A percentile compares a stretch with the other conserved stretches of the same genome.
Conservation (phyloP, 2,797 vertebrate species). For the Dicrostonyx torquatus region DNA sequence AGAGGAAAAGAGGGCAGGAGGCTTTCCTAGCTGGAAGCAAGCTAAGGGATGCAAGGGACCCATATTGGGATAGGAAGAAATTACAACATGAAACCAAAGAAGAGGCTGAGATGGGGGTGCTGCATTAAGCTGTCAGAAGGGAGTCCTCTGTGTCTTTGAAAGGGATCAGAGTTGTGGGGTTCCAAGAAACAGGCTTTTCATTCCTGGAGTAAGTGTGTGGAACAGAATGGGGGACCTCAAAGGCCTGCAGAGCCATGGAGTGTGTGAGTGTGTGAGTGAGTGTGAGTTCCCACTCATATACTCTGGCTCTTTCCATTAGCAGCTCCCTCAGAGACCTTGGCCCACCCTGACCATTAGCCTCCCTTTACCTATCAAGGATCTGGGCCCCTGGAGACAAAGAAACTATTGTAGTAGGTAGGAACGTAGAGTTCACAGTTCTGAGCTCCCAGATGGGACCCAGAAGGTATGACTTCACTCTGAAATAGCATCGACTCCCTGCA, state of each 20-base stretch:
- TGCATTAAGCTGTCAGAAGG: not conserved
- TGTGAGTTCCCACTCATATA: not conserved
- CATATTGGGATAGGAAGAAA: not conserved
- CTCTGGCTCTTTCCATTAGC: not conserved
- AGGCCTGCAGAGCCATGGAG: not conserved
- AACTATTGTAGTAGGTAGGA: not conserved
- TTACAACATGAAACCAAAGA: not conserved
- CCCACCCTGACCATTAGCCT: not conserved
- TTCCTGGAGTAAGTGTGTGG: not conserved
- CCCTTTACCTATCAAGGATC: not conserved
- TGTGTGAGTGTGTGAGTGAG: not conserved
- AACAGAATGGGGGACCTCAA: not conserved
- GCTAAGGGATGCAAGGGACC: not conserved
- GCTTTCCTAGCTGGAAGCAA: not conserved
- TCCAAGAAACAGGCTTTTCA: not conserved
- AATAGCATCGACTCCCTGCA: not conserved
- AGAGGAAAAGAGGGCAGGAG: not conserved
- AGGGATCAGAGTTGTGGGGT: not conserved
- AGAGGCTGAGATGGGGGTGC: not conserved
- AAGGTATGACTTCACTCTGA: not conserved
- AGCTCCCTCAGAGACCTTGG: not conserved
- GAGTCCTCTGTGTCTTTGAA: not conserved
- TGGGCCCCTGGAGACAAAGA: not conserved
- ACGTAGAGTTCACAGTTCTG: not conserved
- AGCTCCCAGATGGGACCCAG: not conserved